Evolutionary conservation across 1,140 invertebrate genomes (phyloP).

Genomic region (Sycophaga agraensis): DNA sequence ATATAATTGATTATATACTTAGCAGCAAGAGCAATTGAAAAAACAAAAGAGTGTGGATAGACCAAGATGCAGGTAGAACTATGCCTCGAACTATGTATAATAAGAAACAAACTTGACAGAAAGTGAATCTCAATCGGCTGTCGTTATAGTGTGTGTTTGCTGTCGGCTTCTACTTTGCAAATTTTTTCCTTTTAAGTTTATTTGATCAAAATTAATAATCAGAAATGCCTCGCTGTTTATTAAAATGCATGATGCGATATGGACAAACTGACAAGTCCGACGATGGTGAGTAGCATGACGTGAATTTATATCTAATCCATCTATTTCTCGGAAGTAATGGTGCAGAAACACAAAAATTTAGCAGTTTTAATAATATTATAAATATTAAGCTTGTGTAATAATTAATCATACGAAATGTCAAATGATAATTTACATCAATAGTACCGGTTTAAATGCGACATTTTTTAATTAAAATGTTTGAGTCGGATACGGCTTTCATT

Average conservation of each 20-base stretch:
- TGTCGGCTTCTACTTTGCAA: background rate
- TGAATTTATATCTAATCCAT: background rate
- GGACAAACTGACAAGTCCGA: constrained; percentile 26
- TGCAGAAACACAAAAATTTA: no score
- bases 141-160: background rate
- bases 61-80: constrained; percentile 15
- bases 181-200: background rate
- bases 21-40: background rate
- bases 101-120: constrained; percentile 20
- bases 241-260: constrained; percentile 47
- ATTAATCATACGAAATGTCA: no score
- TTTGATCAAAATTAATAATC: no score
- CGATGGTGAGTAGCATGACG: constrained; percentile 36
- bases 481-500: no score
- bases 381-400: no score
- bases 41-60: constrained; percentile 21
- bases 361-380: no score
- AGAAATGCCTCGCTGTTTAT: constrained; percentile 46
- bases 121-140: background rate
- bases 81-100: no score
- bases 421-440: no score
- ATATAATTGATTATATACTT: no score
- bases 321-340: background rate
- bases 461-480: no score
- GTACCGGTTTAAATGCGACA: no score